Evolutionary conservation across 2,113 vertebrate species (phyloP), one percentile per base, ranked within the genome.

Genomic region (Meriones unguiculatus): DNA sequence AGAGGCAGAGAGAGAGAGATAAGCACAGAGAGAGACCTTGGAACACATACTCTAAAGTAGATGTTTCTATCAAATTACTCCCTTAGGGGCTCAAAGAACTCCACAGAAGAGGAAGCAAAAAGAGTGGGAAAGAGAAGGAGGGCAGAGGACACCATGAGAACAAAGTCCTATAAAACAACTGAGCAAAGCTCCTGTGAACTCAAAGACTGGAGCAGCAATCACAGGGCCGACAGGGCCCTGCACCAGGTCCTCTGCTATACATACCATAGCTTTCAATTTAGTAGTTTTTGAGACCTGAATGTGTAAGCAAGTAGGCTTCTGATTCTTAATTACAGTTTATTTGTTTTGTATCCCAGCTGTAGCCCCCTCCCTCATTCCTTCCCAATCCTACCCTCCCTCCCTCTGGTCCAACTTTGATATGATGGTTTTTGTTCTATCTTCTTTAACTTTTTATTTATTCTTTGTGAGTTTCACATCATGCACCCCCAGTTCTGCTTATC

Each of bases 181-280:
- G 57, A 62, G 22, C 22, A 62, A 3, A 62, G 22, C 12, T 62
- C 22, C 38, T 62, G 12, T 62, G 35, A 25, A 38, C 6, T 62
- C 20, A 38, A 57, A 59, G 20, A 25, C n/a, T 59, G 22, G 38
- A 38, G 6, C 35, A 62, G 7, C 57, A 38, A 25, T n/a, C 12
- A 25, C 5, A 4, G 5, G 20, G 7, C 12, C 35, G 15, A 38
- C 22, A 9, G 5, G 7, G 22, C 1, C 14, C 11, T 62, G 2
- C 12, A 62, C 13, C n/a, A 59, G 35, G 22, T 38, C 35, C 22
- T 25, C 20, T 57, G 78, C 35, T 18, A 3, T 81, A 75, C 24
- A 38, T 22, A 24, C 20, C 6, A 46, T 6, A 76, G 5, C 41
- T 76, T 38, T 76, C 22, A 25, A 14, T 11, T 52, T 14, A 50